Conservation (phyloP, 2,113 vertebrate genomes). For the Tupaia tana region DNA sequence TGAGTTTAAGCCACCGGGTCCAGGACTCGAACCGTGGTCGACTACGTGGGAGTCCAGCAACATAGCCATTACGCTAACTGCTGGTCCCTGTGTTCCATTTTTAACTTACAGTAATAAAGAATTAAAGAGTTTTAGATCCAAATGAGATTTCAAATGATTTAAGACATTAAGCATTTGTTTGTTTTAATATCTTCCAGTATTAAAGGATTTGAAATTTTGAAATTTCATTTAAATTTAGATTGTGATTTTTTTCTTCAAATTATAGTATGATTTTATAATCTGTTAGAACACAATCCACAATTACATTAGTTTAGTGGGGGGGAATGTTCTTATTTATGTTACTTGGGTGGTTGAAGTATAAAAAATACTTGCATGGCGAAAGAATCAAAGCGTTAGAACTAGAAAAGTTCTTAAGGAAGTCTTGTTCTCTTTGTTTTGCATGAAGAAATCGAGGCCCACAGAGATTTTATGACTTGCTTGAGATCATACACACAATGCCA, state of each 20-base stretch:
- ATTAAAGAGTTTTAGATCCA: neutral
- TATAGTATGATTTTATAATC: constrained; percentile 33
- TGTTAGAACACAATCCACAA: neutral
- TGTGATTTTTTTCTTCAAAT: constrained; percentile 37
- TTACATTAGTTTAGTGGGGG: neutral
- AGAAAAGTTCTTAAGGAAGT: neutral
- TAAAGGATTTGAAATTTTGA: constrained; percentile 26
- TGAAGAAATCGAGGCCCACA: neutral
- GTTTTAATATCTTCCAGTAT: constrained; percentile 11
- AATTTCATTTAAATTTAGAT: constrained; percentile 49
- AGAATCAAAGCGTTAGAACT: constrained; percentile 21
- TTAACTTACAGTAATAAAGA: constrained; percentile 21
- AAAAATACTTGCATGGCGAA: neutral
- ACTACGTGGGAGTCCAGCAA: no score
- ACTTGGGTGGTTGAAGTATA: neutral
- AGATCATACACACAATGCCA: neutral
- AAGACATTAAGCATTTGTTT: neutral
- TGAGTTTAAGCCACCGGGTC: no score
- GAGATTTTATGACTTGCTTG: neutral
- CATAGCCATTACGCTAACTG: no score
- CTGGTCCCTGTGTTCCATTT: neutral
- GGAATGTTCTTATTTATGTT: neutral
- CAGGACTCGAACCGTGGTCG: no score
- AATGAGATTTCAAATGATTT: constrained; percentile 33
- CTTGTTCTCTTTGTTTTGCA: neutral